These are phyloP conservation scores for Hydrolagus colliei DNA, from an alignment of 2,797 vertebrate genomes.

Conservation along the genomic window DNA sequence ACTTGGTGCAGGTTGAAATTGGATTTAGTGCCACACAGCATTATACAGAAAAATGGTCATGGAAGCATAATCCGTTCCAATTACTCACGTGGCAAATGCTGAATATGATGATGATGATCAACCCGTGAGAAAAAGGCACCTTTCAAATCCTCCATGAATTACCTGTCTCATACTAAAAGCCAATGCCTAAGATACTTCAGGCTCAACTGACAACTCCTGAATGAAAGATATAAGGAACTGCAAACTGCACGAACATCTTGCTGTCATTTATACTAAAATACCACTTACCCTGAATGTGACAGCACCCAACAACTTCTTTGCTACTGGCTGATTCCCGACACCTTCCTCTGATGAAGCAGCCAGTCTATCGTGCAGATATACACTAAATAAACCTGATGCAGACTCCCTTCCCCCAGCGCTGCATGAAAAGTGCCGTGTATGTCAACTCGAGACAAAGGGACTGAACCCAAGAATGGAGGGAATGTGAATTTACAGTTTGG, in stretches of 20 bases:
- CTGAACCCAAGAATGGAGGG: background rate
- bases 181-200: background rate
- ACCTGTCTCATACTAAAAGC: background rate
- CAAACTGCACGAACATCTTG: conserved; percentile 16
- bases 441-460: background rate
- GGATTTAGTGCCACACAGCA: too few species aligned
- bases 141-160: background rate
- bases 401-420: background rate
- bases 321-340: background rate
- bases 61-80: too few species aligned
- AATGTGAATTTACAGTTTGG: background rate
- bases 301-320: background rate
- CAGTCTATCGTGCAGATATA: background rate
- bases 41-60: too few species aligned
- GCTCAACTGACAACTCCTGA: background rate
- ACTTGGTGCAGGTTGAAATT: too few species aligned
- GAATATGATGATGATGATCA: background rate
- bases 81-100: background rate
- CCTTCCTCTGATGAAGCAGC: conserved; percentile 6
- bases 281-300: background rate
- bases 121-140: background rate
- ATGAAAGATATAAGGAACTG: conserved; percentile 24
- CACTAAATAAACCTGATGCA: background rate
- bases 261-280: conserved; percentile 11
- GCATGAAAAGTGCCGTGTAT: background rate